phyloP scores from a whole-genome alignment of 2,888 invertebrate species.

The Drosophila kanekoi region DNA sequence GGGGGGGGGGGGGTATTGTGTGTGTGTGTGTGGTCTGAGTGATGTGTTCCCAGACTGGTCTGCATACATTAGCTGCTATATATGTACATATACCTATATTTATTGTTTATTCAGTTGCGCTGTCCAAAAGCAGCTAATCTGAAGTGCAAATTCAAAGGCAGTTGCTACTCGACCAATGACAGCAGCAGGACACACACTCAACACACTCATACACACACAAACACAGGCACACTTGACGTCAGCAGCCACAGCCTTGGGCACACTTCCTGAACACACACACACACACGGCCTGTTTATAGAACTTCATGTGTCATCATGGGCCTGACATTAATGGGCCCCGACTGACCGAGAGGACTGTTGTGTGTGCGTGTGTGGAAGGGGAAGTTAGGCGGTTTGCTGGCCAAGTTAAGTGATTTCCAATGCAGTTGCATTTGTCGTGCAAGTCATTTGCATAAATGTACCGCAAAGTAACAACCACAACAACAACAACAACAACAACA shows the following conservation, averaged over 20 bases:
- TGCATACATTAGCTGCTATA: constrained; percentile 36
- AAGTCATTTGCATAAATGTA: constrained; percentile 66
- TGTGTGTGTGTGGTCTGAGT: not conserved
- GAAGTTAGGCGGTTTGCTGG: not conserved
- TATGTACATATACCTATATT: constrained; percentile 5
- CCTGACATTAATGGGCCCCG: constrained; percentile 47
- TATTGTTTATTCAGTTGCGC: constrained; percentile 30
- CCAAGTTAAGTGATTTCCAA: constrained; percentile 72
- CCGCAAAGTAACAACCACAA: constrained; percentile 51
- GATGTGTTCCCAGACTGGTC: constrained; percentile 28
- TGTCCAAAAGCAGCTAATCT: constrained; percentile 41
- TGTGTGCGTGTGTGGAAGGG: not conserved
- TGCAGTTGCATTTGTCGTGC: constrained; percentile 68
- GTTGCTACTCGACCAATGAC: constrained; percentile 49
- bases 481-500: constrained; percentile 33
- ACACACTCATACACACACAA: constrained; percentile 2
- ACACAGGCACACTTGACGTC: constrained; percentile 36
- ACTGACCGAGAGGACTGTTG: constrained; percentile 1
- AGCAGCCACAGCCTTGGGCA: constrained; percentile 27
- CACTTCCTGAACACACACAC: constrained; percentile 20
- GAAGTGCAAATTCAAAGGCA: constrained; percentile 64
- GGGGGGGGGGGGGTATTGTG: too few relatives aligned
- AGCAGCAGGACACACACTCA: constrained; percentile 28
- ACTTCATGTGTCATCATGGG: constrained; percentile 30
- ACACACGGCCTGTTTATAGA: constrained; percentile 6